phyloP scores from a whole-genome alignment of 2,888 invertebrate genomes.

The Lydus trimaculatus region DNA sequence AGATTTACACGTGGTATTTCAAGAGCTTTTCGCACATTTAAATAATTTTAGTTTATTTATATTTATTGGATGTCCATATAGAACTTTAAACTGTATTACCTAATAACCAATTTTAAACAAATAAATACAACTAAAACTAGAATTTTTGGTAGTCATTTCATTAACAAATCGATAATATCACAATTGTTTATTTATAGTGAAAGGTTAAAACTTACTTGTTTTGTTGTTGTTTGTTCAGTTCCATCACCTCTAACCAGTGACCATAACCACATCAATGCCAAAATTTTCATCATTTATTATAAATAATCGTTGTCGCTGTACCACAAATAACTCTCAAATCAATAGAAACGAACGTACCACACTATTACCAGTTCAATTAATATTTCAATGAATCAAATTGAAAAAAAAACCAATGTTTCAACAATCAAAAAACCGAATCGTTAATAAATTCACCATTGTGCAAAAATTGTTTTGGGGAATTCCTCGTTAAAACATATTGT shows the following conservation, averaged over 20 bases:
- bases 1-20: neutral
- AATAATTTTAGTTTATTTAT: no score
- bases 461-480: neutral
- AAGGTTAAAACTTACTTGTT: neutral
- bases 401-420: neutral
- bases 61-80: no score
- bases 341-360: neutral
- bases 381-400: neutral
- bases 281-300: neutral
- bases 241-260: neutral
- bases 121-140: no score
- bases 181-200: neutral
- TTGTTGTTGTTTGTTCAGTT: neutral
- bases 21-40: no score
- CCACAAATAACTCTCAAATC: neutral
- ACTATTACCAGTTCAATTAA: neutral
- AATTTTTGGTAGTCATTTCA: neutral
- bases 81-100: neutral
- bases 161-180: neutral
- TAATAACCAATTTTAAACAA: no score
- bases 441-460: slow-evolving; percentile 1
- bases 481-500: neutral
- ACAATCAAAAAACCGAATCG: neutral
- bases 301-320: neutral
- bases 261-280: neutral